phyloP scores from a whole-genome alignment of 2,113 vertebrate genomes.

The Pampusana beccarii region DNA sequence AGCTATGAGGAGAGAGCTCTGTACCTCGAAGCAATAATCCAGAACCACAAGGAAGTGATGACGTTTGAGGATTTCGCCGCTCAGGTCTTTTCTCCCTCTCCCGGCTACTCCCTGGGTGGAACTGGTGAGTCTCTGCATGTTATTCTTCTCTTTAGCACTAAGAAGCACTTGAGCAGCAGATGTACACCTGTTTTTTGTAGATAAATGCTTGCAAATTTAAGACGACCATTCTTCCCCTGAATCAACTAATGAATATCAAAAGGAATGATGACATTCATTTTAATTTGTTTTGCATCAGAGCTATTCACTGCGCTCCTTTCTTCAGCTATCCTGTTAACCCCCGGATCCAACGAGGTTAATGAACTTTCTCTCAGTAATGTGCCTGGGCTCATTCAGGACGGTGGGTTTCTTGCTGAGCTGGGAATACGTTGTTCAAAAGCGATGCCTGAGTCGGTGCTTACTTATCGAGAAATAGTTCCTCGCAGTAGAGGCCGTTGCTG shows the following conservation, averaged over 20 bases:
- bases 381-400: slow-evolving; percentile 74
- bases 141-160: slow-evolving; percentile 50
- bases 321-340: slow-evolving; percentile 80
- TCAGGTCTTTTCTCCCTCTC: slow-evolving; percentile 95
- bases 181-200: slow-evolving; percentile 84
- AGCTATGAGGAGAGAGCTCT: slow-evolving; percentile 97
- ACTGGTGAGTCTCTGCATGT: slow-evolving; percentile 85
- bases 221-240: slow-evolving; percentile 73
- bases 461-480: slow-evolving; percentile 78
- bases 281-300: slow-evolving; percentile 83
- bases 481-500: slow-evolving; percentile 72
- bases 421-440: slow-evolving; percentile 75
- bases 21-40: slow-evolving; percentile 97
- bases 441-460: slow-evolving; percentile 68
- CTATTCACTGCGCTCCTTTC: slow-evolving; percentile 76
- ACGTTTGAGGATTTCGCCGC: slow-evolving; percentile 97
- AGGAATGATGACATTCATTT: slow-evolving; percentile 82
- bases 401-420: slow-evolving; percentile 76
- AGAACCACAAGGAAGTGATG: slow-evolving; percentile 96
- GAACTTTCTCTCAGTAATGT: slow-evolving; percentile 79
- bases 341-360: slow-evolving; percentile 79
- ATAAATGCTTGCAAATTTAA: slow-evolving; percentile 83
- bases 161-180: slow-evolving; percentile 72
- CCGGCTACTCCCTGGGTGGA: slow-evolving; percentile 86
- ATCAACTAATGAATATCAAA: slow-evolving; percentile 87